phyloP scores from a whole-genome alignment of 2,797 vertebrate species.

The Meriones psammophilus region DNA sequence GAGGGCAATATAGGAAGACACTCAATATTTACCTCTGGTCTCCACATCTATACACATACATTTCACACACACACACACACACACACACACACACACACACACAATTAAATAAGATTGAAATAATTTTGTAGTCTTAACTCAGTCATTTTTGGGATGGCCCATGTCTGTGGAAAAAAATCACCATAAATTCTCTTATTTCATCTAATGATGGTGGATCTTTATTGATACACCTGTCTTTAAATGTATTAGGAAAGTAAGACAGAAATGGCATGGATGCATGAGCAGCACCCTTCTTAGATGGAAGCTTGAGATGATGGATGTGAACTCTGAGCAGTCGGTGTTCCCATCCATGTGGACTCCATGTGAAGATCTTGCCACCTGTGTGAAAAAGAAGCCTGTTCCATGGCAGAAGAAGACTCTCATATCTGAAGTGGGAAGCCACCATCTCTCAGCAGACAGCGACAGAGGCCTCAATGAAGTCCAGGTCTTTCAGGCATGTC shows the following conservation, averaged over 20 bases:
- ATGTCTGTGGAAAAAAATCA: background rate
- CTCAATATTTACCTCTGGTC: background rate
- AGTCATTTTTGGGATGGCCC: background rate
- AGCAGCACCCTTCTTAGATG: background rate
- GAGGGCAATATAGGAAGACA: background rate
- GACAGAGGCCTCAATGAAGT: background rate
- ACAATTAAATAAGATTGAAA: background rate
- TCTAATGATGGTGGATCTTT: background rate
- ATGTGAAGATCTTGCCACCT: background rate
- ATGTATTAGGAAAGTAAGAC: background rate
- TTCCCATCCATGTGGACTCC: background rate
- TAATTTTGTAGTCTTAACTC: background rate
- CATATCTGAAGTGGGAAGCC: rapidly evolving
- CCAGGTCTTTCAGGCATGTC: background rate
- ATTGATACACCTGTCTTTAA: background rate
- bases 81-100: background rate
- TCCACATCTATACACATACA: background rate
- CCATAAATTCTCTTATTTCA: background rate
- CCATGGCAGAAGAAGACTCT: background rate
- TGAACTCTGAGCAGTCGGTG: background rate
- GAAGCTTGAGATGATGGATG: background rate
- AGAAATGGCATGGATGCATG: background rate
- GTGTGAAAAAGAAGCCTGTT: background rate
- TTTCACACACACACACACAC: background rate
- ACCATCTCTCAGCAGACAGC: no score